Percentiles rank a stretch among this genome's conserved stretches.
phyloP scores from a whole-genome alignment of 2,888 invertebrate genomes.

The Drepanosiphum platanoidis region DNA sequence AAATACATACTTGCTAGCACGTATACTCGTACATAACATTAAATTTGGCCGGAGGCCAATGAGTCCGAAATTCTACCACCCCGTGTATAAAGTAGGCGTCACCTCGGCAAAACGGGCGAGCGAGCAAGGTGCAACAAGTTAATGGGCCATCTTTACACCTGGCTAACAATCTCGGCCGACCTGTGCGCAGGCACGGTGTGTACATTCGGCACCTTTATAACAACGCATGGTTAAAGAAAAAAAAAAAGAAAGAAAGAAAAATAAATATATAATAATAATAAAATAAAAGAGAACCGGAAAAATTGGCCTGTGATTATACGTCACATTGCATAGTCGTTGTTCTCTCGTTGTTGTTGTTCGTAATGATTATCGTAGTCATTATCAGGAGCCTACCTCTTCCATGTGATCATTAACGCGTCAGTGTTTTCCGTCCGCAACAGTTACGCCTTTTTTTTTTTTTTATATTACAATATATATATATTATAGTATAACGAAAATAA shows the following conservation, averaged over 20 bases:
- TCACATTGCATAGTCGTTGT: constrained; percentile 26
- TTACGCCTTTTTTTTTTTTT: constrained; percentile 45
- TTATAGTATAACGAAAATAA: not conserved
- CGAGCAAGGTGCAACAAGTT: constrained; percentile 60
- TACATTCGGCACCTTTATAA: constrained; percentile 55
- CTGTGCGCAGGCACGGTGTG: constrained; percentile 30
- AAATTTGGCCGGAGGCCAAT: constrained; percentile 43
- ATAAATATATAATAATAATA: constrained; percentile 21
- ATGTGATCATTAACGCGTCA: constrained; percentile 56
- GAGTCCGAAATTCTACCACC: constrained; percentile 55
- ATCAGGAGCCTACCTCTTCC: constrained; percentile 28
- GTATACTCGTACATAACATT: not conserved
- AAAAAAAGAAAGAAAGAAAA: constrained; percentile 14
- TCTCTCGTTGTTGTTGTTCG: constrained; percentile 17
- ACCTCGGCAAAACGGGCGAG: constrained; percentile 51
- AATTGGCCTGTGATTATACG: constrained; percentile 57
- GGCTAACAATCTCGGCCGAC: constrained; percentile 54
- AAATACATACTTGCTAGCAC: not conserved
- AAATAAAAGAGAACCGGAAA: constrained; percentile 53
- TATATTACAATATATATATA: too few species aligned
- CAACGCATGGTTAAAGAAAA: constrained; percentile 41
- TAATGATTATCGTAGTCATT: constrained; percentile 55
- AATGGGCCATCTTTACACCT: constrained; percentile 59
- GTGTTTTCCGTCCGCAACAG: not conserved
- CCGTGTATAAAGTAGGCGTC: constrained; percentile 56